Evolutionary conservation across 2,797 vertebrate genomes (phyloP).

Genomic region (Lophius americanus): DNA sequence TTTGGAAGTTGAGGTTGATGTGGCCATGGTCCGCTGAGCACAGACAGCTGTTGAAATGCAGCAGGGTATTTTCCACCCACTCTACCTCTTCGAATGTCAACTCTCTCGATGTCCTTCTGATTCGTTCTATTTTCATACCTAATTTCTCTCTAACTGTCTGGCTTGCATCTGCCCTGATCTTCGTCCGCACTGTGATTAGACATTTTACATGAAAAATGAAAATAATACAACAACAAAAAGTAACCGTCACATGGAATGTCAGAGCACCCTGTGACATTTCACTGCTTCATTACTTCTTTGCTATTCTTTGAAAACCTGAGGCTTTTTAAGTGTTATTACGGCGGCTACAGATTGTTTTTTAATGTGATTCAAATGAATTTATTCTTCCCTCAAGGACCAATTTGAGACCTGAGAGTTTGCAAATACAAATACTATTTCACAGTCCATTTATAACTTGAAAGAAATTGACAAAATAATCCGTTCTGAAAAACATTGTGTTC

Average conservation of each 20-base stretch:
- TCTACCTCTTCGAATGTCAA: conserved; percentile 6
- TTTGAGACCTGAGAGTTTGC: neutral
- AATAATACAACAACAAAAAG: conserved; percentile 28
- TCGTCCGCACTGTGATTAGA: conserved; percentile 3
- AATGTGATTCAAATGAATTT: neutral
- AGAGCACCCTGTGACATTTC: neutral
- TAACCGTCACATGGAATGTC: neutral
- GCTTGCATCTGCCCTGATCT: conserved; percentile 10
- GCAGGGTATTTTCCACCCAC: conserved; percentile 28
- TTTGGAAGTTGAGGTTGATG: conserved; percentile 34
- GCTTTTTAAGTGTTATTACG: neutral
- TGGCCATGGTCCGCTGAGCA: conserved; percentile 32
- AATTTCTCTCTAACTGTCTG: conserved; percentile 16
- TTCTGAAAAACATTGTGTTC: neutral
- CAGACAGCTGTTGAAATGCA: conserved; percentile 36
- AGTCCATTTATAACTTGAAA: too few species aligned
- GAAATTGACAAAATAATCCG: too few species aligned
- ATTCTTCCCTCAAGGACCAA: neutral
- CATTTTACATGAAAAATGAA: conserved; percentile 4
- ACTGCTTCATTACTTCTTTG: conserved; percentile 22
- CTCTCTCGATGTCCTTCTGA: conserved; percentile 25
- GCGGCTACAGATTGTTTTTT: neutral
- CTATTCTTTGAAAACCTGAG: neutral
- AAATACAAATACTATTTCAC: neutral
- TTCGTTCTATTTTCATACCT: conserved; percentile 29